phyloP scores from a whole-genome alignment of 1,140 invertebrate genomes.

The Procambarus virginalis region DNA sequence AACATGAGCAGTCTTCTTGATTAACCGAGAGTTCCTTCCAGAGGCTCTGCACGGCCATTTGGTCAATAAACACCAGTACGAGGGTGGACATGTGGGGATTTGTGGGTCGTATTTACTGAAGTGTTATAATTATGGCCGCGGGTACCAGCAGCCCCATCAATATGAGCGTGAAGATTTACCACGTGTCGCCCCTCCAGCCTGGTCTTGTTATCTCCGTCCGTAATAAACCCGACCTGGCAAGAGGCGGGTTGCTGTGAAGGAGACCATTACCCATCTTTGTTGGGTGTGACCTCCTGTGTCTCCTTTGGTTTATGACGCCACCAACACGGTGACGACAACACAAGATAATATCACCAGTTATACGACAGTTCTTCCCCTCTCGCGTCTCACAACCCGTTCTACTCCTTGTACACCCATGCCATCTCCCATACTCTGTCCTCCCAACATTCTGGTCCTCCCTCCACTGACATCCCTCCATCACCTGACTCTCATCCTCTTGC shows the following conservation, averaged over 20 bases:
- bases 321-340: not conserved
- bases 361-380: not conserved
- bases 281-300: not conserved
- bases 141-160: not conserved
- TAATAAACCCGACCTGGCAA: not conserved
- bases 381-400: not conserved
- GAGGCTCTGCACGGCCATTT: too few relatives aligned
- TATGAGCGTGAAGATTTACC: not conserved
- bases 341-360: constrained; percentile 3
- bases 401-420: too few relatives aligned
- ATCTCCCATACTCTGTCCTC: too few relatives aligned
- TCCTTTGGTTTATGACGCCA: not conserved
- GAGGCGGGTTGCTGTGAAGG: not conserved
- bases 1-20: too few relatives aligned
- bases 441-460: too few relatives aligned
- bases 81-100: not conserved
- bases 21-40: too few relatives aligned
- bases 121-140: not conserved
- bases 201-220: not conserved
- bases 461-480: too few relatives aligned
- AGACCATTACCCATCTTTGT: not conserved
- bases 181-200: not conserved
- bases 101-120: not conserved
- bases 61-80: too few relatives aligned
- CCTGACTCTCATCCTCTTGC: too few relatives aligned